A percentile compares a stretch with the other conserved stretches of the same genome.
Conservation (phyloP, 1,140 invertebrate species). For the Euborellia annulipes region DNA sequence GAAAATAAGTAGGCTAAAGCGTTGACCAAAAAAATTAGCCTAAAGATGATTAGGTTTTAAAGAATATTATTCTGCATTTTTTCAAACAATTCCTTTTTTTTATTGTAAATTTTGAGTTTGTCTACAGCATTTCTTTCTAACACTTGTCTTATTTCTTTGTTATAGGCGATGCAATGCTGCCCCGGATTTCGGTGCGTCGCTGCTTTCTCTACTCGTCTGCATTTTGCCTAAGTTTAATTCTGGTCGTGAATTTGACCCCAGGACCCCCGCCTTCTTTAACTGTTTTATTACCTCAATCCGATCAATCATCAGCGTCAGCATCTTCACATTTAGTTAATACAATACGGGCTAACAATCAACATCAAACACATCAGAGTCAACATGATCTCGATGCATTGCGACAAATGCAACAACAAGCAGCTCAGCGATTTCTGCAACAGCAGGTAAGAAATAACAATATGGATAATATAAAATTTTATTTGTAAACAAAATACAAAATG, state of each 20-base stretch:
- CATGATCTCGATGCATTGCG: conserved; percentile 17
- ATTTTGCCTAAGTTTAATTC: conserved; percentile 1
- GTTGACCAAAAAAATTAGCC: too few relatives aligned
- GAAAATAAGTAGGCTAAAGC: too few relatives aligned
- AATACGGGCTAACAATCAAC: conserved; percentile 1
- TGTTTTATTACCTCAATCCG: conserved; percentile 11
- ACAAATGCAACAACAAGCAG: too few relatives aligned
- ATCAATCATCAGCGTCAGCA: conserved; percentile 14
- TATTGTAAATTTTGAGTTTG: too few relatives aligned
- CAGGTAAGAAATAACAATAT: not conserved
- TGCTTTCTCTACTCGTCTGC: conserved; percentile 32
- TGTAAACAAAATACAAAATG: too few relatives aligned
- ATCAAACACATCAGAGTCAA: conserved; percentile 4
- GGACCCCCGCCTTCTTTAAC: conserved; percentile 9
- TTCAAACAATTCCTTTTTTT: too few relatives aligned
- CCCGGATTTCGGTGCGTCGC: conserved; percentile 31
- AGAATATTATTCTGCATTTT: too few relatives aligned
- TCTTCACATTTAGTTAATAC: conserved; percentile 14
- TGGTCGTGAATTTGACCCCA: conserved; percentile 3
- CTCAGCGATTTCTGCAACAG: too few relatives aligned
- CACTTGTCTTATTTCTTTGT: too few relatives aligned
- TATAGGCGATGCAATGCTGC: conserved; percentile 15
- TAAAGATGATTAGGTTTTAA: too few relatives aligned
- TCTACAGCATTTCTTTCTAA: too few relatives aligned
- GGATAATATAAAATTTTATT: too few relatives aligned